A percentile compares a stretch with the other conserved stretches of the same genome.
Conservation (phyloP, 2,888 invertebrate genomes). For the Charanyca ferruginea region DNA sequence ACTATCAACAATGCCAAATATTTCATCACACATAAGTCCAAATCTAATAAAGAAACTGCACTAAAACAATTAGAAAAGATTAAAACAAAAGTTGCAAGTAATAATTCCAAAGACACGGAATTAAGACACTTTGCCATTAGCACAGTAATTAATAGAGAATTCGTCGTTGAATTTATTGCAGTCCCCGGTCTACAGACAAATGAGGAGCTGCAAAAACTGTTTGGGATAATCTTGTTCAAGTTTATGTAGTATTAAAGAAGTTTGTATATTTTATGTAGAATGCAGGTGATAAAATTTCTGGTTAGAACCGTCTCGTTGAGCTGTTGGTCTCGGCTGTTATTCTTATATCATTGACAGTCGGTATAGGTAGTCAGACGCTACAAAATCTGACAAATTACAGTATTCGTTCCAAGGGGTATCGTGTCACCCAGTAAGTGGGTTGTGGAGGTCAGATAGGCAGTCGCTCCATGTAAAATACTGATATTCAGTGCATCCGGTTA, state of each 20-base stretch:
- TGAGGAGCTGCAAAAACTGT: conserved; percentile 43
- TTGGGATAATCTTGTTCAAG: conserved; percentile 49
- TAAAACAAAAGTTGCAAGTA: conserved; percentile 51
- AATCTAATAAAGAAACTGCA: conserved; percentile 22
- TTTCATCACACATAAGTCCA: neutral
- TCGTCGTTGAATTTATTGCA: conserved; percentile 54
- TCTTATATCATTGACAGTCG: no score
- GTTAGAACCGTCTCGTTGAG: no score
- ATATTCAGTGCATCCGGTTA: no score
- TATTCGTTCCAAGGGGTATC: no score
- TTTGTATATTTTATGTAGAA: neutral
- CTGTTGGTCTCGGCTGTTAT: no score
- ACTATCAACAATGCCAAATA: neutral
- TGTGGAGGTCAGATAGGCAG: no score
- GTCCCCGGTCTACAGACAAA: conserved; percentile 41
- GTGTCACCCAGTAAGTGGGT: no score
- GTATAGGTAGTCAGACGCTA: no score
- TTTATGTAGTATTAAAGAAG: conserved; percentile 25
- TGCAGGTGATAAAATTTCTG: no score
- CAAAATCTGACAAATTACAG: no score
- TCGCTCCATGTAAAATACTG: no score
- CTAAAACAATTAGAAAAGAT: conserved; percentile 39
- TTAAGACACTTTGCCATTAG: conserved; percentile 59
- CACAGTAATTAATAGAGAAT: conserved; percentile 63
- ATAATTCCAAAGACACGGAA: conserved; percentile 45